phyloP scores from a whole-genome alignment of 2,888 invertebrate genomes.

The Pheosia tremula region DNA sequence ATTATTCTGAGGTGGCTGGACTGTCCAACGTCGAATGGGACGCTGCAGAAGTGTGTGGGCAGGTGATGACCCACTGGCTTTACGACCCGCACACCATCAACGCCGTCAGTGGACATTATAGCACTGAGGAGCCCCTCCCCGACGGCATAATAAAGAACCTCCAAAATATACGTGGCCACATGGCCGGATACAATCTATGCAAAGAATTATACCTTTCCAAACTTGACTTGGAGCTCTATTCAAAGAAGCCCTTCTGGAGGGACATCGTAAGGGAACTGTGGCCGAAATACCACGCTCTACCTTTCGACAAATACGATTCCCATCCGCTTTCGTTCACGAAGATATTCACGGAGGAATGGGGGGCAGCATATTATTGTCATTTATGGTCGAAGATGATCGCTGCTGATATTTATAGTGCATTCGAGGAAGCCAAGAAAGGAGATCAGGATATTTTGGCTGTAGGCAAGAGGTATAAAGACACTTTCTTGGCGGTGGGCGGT shows the following conservation, averaged over 20 bases:
- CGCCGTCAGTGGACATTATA: constrained; percentile 89
- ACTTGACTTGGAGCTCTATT: constrained; percentile 93
- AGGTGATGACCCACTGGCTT: constrained; percentile 93
- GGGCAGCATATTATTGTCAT: constrained; percentile 93
- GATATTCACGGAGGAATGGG: constrained; percentile 93
- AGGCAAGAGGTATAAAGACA: constrained; percentile 90
- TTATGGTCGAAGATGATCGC: constrained; percentile 96
- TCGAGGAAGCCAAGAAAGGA: constrained; percentile 87
- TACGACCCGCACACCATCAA: constrained; percentile 86
- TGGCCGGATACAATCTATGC: constrained; percentile 92
- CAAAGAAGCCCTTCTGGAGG: constrained; percentile 92
- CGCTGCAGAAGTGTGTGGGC: constrained; percentile 92
- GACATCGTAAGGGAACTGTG: constrained; percentile 91
- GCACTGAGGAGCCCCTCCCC: constrained; percentile 89
- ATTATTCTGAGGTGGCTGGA: constrained; percentile 94
- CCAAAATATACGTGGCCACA: constrained; percentile 87
- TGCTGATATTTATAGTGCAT: constrained; percentile 95
- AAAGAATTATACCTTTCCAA: constrained; percentile 92
- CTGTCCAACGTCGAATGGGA: constrained; percentile 97
- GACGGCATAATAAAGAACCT: constrained; percentile 86
- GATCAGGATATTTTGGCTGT: constrained; percentile 83
- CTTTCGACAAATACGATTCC: constrained; percentile 90
- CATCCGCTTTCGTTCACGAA: constrained; percentile 94
- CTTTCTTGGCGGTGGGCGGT: constrained; percentile 93
- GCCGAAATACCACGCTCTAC: constrained; percentile 91